Conservation (phyloP, 2,888 invertebrate genomes). For the Lasioglossum marginatum region DNA sequence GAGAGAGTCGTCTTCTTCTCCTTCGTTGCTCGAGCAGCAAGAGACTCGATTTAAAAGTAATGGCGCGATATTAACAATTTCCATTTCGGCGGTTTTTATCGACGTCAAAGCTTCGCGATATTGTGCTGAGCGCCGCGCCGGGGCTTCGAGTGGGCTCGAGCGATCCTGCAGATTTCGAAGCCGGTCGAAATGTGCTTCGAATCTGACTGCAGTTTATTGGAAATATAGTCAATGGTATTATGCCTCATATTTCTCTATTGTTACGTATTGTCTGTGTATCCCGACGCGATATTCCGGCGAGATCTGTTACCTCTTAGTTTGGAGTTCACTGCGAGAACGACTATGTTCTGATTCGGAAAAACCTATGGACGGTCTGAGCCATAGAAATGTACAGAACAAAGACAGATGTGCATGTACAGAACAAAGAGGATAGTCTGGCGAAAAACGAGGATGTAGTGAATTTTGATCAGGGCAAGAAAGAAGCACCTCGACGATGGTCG, state of each 20-base stretch:
- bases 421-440: background rate
- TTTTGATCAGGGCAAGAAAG: background rate
- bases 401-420: no score
- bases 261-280: background rate
- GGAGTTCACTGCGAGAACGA: background rate
- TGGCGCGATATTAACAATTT: constrained; percentile 17
- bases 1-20: background rate
- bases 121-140: constrained; percentile 8
- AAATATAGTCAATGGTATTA: constrained; percentile 35
- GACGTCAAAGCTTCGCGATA: constrained; percentile 12
- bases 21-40: background rate
- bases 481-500: background rate
- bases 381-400: no score
- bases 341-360: background rate
- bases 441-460: background rate
- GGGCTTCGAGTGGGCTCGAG: constrained; percentile 14
- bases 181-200: constrained; percentile 27
- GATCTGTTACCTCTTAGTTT: background rate
- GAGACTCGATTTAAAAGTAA: constrained; percentile 20
- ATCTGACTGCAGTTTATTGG: constrained; percentile 39
- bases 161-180: constrained; percentile 33
- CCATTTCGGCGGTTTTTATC: constrained; percentile 21
- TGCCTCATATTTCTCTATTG: constrained; percentile 8
- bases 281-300: background rate
- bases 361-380: no score